A percentile compares a stretch with the other conserved stretches of the same genome.
Conservation (phyloP, 2,113 vertebrate species). For the Psettodes erumei region DNA sequence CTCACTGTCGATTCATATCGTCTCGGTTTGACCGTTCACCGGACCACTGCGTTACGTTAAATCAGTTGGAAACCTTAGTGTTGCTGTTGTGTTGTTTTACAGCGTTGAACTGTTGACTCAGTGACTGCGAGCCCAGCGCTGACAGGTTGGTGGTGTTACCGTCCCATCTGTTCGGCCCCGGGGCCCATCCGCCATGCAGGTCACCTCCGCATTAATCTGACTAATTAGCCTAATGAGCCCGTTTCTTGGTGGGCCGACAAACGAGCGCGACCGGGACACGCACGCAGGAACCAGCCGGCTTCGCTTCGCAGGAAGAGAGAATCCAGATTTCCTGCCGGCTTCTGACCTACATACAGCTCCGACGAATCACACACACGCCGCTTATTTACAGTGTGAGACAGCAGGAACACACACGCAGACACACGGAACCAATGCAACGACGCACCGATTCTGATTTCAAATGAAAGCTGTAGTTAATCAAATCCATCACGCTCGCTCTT, state of each 20-base stretch:
- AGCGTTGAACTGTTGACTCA: conserved; percentile 51
- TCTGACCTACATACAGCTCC: conserved; percentile 61
- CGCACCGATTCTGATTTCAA: conserved; percentile 33
- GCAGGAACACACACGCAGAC: conserved; percentile 13
- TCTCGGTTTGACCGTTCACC: background rate
- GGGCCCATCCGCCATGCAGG: conserved; percentile 40
- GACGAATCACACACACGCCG: background rate
- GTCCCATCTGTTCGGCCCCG: conserved; percentile 69
- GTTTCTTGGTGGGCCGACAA: conserved; percentile 68
- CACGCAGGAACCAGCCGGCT: conserved; percentile 49
- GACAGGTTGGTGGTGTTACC: conserved; percentile 56
- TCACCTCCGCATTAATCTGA: conserved; percentile 67
- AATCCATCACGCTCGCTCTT: conserved; percentile 28
- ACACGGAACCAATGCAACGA: conserved; percentile 35
- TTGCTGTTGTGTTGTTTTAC: background rate
- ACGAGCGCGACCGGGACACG: conserved; percentile 58
- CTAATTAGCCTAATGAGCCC: conserved; percentile 73
- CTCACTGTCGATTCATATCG: background rate
- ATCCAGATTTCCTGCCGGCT: conserved; percentile 52
- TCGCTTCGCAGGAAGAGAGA: conserved; percentile 35
- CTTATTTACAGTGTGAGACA: conserved; percentile 16
- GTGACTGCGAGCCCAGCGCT: conserved; percentile 22
- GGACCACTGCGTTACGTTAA: too few species aligned
- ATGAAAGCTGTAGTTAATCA: conserved; percentile 19
- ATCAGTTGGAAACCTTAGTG: background rate